Base-by-base conservation (phyloP, 2,113 vertebrate genomes). In the Cacatua alba region DNA sequence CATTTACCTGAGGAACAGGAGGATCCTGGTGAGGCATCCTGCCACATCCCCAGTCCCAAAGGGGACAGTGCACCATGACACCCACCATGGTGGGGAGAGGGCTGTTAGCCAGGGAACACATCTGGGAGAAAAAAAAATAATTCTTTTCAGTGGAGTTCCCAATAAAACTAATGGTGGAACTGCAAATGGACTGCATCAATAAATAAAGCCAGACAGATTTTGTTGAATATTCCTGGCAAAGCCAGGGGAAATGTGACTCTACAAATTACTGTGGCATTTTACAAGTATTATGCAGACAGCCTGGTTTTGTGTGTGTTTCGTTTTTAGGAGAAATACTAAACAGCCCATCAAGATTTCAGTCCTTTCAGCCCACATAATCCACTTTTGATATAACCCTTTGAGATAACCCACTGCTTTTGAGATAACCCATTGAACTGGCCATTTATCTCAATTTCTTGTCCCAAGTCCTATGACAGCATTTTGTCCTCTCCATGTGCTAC, bases 401-500 rank as follows among this genome's bases (percentile, higher is more conserved):
- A 17, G 60, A 39, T 39, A 89, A 67, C 33, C 64, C 69, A 59
- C 81, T 67, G 86, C 72, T 75, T 81, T 60, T 24, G 37, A 48
- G 64, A 79, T 31, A 79, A 67, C 46, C 52, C 72, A 48, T 77
- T 49, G 91, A 77, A 65, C 43, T 29, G 33, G 37, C 31, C 82
- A 46, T 49, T 37, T 35, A 95, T 57, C 71, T 75, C 18, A 20
- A 37, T 44, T 71, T 86, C 84, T 92, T 49, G 11, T 82, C 91
- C 69, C 83, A 64, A 88, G 95, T 67, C 80, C 86, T 65, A n/a
- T 1, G 6, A 26, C 62, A 83, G 76, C 76, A 89, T 63, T 69
- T 57, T 92, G 81, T 48, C 82, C 83, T 96, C 94, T 96, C 87
- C 78, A 19, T 25, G 92, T 84, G 70, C 92, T 82, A 83, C 91